Conservation (phyloP, 2,797 vertebrate species). For the Sparidentex hasta region DNA sequence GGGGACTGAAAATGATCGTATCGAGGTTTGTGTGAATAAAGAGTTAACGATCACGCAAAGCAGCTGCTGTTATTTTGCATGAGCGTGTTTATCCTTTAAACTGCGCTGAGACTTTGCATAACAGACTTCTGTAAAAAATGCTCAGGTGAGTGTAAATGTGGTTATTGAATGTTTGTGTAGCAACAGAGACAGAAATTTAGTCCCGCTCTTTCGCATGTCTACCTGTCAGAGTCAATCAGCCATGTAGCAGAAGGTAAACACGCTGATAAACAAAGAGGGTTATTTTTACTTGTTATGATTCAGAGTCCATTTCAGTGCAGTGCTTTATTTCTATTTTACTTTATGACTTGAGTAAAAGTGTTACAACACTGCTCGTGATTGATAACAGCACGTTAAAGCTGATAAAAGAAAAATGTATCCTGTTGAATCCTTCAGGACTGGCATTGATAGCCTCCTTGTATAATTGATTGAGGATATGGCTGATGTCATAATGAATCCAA, state of each 20-base stretch:
- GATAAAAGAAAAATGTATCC: too few relatives aligned
- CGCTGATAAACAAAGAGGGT: constrained; percentile 28
- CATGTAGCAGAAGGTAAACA: not conserved
- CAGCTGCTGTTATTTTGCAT: constrained; percentile 39
- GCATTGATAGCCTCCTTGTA: too few relatives aligned
- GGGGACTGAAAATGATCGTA: constrained; percentile 7
- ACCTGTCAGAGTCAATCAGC: constrained; percentile 10
- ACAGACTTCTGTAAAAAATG: constrained; percentile 34
- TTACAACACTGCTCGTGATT: too few relatives aligned
- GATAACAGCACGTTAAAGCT: too few relatives aligned
- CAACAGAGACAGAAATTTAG: not conserved
- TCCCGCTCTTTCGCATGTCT: not conserved
- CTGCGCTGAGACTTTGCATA: constrained; percentile 47
- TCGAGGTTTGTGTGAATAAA: not conserved
- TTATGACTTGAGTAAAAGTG: too few relatives aligned
- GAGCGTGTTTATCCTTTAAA: constrained; percentile 54
- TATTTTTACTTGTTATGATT: constrained; percentile 45
- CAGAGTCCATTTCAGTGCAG: constrained; percentile 3
- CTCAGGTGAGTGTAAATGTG: constrained; percentile 22
- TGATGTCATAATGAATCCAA: too few relatives aligned
- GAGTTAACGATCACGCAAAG: constrained; percentile 23
- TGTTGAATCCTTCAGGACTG: too few relatives aligned
- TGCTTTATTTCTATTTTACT: too few relatives aligned
- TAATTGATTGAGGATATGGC: too few relatives aligned
- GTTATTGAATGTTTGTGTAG: constrained; percentile 18